Base-by-base conservation (phyloP, 2,888 invertebrate genomes). In the Cephus sareptanus region DNA sequence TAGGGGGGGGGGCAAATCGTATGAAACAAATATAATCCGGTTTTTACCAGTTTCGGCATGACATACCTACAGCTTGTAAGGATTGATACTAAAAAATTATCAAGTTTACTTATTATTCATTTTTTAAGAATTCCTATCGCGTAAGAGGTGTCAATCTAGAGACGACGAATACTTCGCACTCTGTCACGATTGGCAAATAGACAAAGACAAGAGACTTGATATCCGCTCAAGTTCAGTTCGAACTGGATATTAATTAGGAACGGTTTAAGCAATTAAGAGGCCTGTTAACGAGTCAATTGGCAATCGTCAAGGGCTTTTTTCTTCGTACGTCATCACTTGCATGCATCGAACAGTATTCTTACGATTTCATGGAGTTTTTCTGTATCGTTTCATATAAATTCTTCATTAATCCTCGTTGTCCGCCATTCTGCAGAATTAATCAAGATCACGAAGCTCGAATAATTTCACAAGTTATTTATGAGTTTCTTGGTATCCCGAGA, bases 261-360 rank as follows among this genome's bases (percentile, higher is more conserved):
- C 56, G 56, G 56, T 56, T 56, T 23, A 56, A 23, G 2, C 56
- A 56, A 23, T 56, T 56, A 56, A 23, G 56, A 56, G 9, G 23
- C 71, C 33, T 69, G 78, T 81, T 82, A 82, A 74, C 77, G 80
- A 85, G 80, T 82, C 85, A 84, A 83, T 83, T 83, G 83, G 78
- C 77, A 79, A 80, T 81, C 79, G 75, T 56, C 75, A 69, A 74
- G 74, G 68, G 70, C 34, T 77, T 78, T 79, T 80, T 56, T 70
- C 35, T 79, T 33, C 76, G 69, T 34, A 75, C 30, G 69, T 73
- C 68, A 15, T 35, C 4, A 15, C 23, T 69, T 9, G 4, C 11
- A 11, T 4, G 15, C 9, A 68, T 13, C 12, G 34, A 75, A 68
- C 13, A 69, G 23, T 31, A 35, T 71, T 23, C 76, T 34, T 9